phyloP scores from a whole-genome alignment of 2,888 invertebrate genomes.

The Agonopterix arenella region DNA sequence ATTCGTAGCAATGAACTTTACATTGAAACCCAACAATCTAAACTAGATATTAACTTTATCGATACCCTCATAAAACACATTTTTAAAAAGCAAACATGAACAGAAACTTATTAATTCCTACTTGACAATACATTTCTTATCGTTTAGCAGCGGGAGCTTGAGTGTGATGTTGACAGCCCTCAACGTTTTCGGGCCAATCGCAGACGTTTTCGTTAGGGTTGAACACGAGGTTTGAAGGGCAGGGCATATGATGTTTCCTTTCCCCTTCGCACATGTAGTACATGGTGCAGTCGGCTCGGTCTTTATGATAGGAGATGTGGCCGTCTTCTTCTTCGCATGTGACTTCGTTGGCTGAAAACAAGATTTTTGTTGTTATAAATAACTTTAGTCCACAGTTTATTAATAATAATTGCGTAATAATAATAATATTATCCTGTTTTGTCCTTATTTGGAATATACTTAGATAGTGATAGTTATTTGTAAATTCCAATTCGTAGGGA shows the following conservation, averaged over 20 bases:
- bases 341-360: constrained; percentile 86
- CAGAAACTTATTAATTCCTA: constrained; percentile 14
- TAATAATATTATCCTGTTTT: too few species aligned
- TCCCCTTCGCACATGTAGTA: constrained; percentile 98
- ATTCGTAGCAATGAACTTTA: too few species aligned
- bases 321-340: constrained; percentile 95
- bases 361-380: background rate
- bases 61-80: background rate
- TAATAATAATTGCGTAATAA: too few species aligned
- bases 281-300: constrained; percentile 93
- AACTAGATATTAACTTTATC: too few species aligned
- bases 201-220: constrained; percentile 95
- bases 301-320: constrained; percentile 95
- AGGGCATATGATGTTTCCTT: constrained; percentile 97
- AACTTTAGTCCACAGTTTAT: too few species aligned
- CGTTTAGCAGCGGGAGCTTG: constrained; percentile 67
- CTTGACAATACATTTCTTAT: constrained; percentile 29
- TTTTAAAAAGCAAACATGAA: constrained; percentile 19
- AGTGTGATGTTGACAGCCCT: constrained; percentile 82
- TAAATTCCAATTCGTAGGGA: too few species aligned
- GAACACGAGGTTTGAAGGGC: constrained; percentile 94
- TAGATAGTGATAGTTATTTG: too few species aligned
- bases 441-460: too few species aligned
- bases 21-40: too few species aligned
- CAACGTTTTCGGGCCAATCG: constrained; percentile 97